Evolutionary conservation across 2,888 invertebrate genomes (phyloP).

Genomic region (Plebejus anna): DNA sequence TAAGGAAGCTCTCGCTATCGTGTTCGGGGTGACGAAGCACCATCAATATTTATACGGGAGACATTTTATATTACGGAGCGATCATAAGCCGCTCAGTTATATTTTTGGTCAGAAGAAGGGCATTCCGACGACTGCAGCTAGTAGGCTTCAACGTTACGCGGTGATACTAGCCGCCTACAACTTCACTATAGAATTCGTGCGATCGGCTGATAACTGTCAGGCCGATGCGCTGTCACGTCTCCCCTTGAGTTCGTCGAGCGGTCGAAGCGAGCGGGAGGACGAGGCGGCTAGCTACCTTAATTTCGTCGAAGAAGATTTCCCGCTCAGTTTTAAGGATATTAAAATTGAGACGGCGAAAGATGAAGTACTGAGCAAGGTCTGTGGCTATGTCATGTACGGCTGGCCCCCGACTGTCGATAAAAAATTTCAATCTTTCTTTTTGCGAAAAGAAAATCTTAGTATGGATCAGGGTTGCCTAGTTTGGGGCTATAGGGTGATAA

Average conservation of each 20-base stretch:
- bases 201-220: slow-evolving; percentile 35
- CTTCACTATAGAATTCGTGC: slow-evolving; percentile 35
- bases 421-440: slow-evolving; percentile 35
- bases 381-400: slow-evolving; percentile 37
- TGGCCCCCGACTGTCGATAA: slow-evolving; percentile 37
- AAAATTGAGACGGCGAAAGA: slow-evolving; percentile 35
- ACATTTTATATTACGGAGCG: slow-evolving; percentile 35
- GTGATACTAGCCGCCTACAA: too few species aligned
- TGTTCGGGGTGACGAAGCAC: slow-evolving; percentile 37
- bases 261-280: slow-evolving; percentile 6
- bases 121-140: slow-evolving; percentile 43
- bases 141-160: too few species aligned
- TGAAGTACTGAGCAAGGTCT: slow-evolving; percentile 36
- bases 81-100: slow-evolving; percentile 38
- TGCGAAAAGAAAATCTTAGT: slow-evolving; percentile 29
- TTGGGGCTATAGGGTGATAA: slow-evolving; percentile 6
- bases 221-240: slow-evolving; percentile 40
- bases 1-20: slow-evolving; percentile 41
- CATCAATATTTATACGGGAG: slow-evolving; percentile 39
- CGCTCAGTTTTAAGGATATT: slow-evolving; percentile 33
- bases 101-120: slow-evolving; percentile 47
- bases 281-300: slow-evolving; percentile 28
- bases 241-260: slow-evolving; percentile 30
- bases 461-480: slow-evolving; percentile 17
- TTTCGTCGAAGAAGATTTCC: slow-evolving; percentile 33